Evolutionary conservation across 1,140 invertebrate species (phyloP), one percentile per base, ranked within the genome.

Genomic region (Papilio helenus): DNA sequence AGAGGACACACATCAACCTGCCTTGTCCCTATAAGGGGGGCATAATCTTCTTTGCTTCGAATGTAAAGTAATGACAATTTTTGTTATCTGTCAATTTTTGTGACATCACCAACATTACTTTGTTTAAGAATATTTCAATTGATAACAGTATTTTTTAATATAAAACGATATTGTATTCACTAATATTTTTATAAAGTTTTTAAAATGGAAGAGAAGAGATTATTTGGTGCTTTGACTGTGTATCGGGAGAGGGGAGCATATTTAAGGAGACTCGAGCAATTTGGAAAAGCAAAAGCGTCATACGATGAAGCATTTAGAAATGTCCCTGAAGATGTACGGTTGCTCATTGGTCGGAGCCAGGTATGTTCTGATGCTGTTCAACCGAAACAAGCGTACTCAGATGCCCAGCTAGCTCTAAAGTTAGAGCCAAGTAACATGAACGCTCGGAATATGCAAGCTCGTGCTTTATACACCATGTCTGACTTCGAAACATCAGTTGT

Each of bases 401-500:
- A 95, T 82, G 94, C 95, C 1, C 92, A 95, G 79, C 88, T 93
- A 65, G 95, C 95, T 10, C 88, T 95, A 9, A 90, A 91, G 79
- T 77, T 95, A 8, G 92, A 94, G 79, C 93, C 94, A 5, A 85
- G 85, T 4, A 94, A 95, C 82, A 91, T 95, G 88, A 92, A 87
- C 46, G 92, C 94, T 1, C 84, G 91, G 18, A 95, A 95, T 51
- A 94, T 95, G 87, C 95, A 95, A 86, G 90, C 95, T n/a, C 89
- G 94, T 1, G 95, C 95, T 20, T 93, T 95, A 82, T 95, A 95
- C 81, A 92, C 95, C 3, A 95, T 93, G 89, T 95, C 94, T 29
- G 95, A 96, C 80, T 96, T 96, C 85, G 95, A 96, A 86, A 90
- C 94, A 79, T 95, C 94, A 1, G 86, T 96, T 4, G 94, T 96